Evolutionary conservation across 2,113 vertebrate species (phyloP), one percentile per base, ranked within the genome.

Genomic region (Daphoenositta chrysoptera): DNA sequence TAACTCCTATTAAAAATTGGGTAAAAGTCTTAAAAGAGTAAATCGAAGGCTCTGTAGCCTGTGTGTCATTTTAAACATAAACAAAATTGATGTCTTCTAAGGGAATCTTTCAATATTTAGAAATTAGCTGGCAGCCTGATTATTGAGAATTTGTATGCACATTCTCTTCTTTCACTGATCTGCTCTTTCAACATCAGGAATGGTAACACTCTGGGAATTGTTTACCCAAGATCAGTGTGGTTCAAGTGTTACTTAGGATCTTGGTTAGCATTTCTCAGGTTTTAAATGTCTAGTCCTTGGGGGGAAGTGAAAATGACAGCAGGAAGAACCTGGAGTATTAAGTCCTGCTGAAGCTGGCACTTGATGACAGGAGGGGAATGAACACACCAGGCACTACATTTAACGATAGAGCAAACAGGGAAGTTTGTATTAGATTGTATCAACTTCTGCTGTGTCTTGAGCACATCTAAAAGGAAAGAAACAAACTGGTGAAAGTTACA

Each of bases 251-350:
- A 93, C 91, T 96, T 87, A 82, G 92, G 65, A 93, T 64, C 79
- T 89, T 79, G 71, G 93, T 92, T 93, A 89, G 73, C 63, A 68
- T 96, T 94, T 91, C 93, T 91, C 11, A 0, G n/a, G 37, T 93
- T 95, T 93, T 81, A 91, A 93, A 94, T 72, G 91, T 93, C 93
- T 90, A 88, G 84, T 90, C 92, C 86, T 63, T 35, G 16, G 88
- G 65, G 86, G 81, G 81, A 96, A 97, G 82, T 87, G 81, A 93
- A 96, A 95, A 97, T 94, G 95, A 96, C 94, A 95, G 94, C 90
- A 92, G 96, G 96, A 97, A 97, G 93, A 94, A 94, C 79, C 93
- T 90, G 92, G 89, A 82, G 80, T 80, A 95, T 68, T 79, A 89
- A 97, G 83, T 76, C 33, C 79, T 47, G 80, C 85, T 84, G 76